Conservation (phyloP, 1,140 invertebrate genomes). For the Dendroctonus valens region DNA sequence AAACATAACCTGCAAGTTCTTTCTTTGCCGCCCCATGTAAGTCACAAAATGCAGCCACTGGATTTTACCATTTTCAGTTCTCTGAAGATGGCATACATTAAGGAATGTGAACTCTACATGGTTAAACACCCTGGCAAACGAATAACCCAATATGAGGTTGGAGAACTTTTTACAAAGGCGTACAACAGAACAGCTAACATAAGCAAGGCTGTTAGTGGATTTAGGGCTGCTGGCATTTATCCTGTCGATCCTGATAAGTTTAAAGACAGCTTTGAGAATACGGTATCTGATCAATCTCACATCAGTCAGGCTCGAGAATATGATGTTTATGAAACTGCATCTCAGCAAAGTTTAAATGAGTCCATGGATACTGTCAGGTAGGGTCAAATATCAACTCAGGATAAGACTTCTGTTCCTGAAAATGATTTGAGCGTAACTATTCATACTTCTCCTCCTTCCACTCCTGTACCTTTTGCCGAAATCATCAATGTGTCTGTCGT, state of each 20-base stretch:
- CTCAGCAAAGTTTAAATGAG: neutral
- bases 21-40: constrained; percentile 25
- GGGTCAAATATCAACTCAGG: neutral
- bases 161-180: constrained; percentile 46
- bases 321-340: neutral
- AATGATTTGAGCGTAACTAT: neutral
- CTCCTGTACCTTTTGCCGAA: neutral
- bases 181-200: constrained; percentile 44
- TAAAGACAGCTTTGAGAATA: neutral
- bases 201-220: constrained; percentile 33
- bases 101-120: constrained; percentile 30
- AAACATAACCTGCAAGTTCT: constrained; percentile 33
- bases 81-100: constrained; percentile 13
- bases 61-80: constrained; percentile 40
- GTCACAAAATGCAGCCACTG: constrained; percentile 48
- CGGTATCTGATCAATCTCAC: neutral
- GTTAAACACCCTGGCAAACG: constrained; percentile 21
- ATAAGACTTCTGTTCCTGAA: no score
- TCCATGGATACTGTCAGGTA: neutral
- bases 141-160: constrained; percentile 42
- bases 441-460: neutral
- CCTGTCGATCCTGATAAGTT: constrained; percentile 32
- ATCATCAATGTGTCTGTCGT: neutral
- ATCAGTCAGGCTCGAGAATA: neutral
- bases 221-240: constrained; percentile 34